Conservation (phyloP, 2,888 invertebrate genomes). For the Cheiracanthium punctorium region DNA sequence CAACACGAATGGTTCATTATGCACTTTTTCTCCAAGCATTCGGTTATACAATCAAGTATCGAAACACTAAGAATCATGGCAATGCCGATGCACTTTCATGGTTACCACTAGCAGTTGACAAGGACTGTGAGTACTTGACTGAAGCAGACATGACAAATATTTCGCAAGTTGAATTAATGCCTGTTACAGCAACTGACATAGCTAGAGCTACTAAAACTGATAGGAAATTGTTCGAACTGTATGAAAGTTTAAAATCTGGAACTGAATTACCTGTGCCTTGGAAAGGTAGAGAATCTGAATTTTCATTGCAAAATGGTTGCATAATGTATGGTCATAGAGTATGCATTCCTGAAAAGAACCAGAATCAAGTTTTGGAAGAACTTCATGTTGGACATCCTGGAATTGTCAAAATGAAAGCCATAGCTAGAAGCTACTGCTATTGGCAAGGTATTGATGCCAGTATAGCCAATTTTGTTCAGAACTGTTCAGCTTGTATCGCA, state of each 20-base stretch:
- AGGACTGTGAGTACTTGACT: conserved; percentile 45
- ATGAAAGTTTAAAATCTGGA: conserved; percentile 49
- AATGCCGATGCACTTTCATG: conserved; percentile 49
- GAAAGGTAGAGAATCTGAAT: conserved; percentile 50
- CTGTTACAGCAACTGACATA: conserved; percentile 47
- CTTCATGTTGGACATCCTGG: conserved; percentile 41
- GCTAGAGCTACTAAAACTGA: conserved; percentile 51
- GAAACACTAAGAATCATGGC: conserved; percentile 48
- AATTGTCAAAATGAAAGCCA: conserved; percentile 45
- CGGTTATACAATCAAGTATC: conserved; percentile 49
- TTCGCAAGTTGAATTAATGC: conserved; percentile 49
- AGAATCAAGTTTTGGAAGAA: conserved; percentile 56
- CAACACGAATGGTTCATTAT: conserved; percentile 52
- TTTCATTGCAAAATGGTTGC: conserved; percentile 51
- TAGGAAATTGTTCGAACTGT: conserved; percentile 49
- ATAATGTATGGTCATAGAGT: conserved; percentile 47
- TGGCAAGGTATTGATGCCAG: conserved; percentile 41
- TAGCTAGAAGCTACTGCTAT: conserved; percentile 44
- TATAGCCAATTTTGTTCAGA: conserved; percentile 42
- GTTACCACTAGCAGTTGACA: conserved; percentile 44
- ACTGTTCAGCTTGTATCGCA: conserved; percentile 37
- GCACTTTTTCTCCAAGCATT: conserved; percentile 52
- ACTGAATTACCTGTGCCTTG: conserved; percentile 47
- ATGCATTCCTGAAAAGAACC: conserved; percentile 48
- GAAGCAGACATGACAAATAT: conserved; percentile 48